A percentile compares a stretch with the other conserved stretches of the same genome.
Evolutionary conservation across 2,113 vertebrate species (phyloP).

Genomic region (Terrapene triunguis): DNA sequence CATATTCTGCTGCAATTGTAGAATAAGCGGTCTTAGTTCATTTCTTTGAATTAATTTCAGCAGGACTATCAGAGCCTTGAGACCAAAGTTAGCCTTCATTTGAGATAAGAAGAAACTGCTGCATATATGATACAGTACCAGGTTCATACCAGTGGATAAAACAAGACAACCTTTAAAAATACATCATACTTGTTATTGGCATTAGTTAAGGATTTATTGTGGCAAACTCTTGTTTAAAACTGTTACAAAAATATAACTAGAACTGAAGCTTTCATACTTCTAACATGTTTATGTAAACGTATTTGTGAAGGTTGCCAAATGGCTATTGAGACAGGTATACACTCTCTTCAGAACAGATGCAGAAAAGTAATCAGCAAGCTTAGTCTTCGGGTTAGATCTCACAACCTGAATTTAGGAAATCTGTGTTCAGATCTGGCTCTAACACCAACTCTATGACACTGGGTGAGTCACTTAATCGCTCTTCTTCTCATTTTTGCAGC

Average conservation of each 20-base stretch:
- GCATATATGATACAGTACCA: not conserved
- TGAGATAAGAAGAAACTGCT: not conserved
- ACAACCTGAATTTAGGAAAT: not conserved
- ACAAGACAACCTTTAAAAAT: not conserved
- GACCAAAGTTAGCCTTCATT: not conserved
- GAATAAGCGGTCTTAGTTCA: not conserved
- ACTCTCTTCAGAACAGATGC: not conserved
- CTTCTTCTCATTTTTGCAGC: not conserved
- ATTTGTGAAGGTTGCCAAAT: not conserved
- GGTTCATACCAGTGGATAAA: not conserved
- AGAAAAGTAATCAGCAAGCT: not conserved
- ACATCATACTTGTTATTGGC: not conserved
- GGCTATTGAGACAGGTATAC: not conserved
- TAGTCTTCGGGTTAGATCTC: not conserved
- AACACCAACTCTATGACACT: not conserved
- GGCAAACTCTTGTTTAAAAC: not conserved
- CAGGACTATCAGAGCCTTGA: slow-evolving; percentile 1
- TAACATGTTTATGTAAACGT: not conserved
- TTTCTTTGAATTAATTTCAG: slow-evolving; percentile 8
- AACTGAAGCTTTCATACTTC: not conserved
- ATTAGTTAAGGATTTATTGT: not conserved
- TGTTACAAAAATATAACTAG: not conserved
- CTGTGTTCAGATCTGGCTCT: not conserved
- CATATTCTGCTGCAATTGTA: not conserved
- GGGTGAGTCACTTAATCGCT: not conserved